These are phyloP conservation scores for Bufotes viridis DNA, from an alignment of 2,797 vertebrate genomes.

Conservation along the genomic window DNA sequence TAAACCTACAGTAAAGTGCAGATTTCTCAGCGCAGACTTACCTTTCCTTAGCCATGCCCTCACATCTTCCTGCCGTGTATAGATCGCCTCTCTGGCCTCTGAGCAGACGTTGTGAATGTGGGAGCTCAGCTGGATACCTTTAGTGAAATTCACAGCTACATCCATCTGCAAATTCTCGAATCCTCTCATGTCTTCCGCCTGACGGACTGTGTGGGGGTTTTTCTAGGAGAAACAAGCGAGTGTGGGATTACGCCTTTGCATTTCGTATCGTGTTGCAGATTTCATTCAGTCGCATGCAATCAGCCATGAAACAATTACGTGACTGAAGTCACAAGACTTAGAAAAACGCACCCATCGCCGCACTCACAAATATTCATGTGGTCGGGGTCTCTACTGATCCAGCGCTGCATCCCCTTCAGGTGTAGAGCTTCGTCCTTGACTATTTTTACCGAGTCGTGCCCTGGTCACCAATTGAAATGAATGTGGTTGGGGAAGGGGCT, in stretches of 20 bases:
- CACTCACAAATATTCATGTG: neutral
- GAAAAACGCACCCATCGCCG: no score
- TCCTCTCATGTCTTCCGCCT: conserved; percentile 87
- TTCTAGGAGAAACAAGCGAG: conserved; percentile 76
- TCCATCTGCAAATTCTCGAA: conserved; percentile 90
- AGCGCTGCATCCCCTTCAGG: no score
- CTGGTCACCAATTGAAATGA: no score
- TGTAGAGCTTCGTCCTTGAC: no score
- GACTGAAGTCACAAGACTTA: neutral
- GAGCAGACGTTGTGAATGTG: conserved; percentile 92
- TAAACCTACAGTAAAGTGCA: neutral
- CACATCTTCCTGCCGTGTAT: conserved; percentile 88
- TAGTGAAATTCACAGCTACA: conserved; percentile 87
- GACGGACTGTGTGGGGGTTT: conserved; percentile 88
- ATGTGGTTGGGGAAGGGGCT: no score
- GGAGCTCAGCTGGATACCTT: conserved; percentile 85
- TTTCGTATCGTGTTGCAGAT: neutral
- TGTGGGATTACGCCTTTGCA: neutral
- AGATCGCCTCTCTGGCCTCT: conserved; percentile 88
- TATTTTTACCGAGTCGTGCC: no score
- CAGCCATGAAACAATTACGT: neutral
- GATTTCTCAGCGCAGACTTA: conserved; percentile 58
- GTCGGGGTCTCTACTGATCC: no score
- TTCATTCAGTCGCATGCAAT: neutral
- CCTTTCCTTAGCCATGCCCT: conserved; percentile 92